phyloP scores from a whole-genome alignment of 2,797 vertebrate species.

The Hippocampus kuda region DNA sequence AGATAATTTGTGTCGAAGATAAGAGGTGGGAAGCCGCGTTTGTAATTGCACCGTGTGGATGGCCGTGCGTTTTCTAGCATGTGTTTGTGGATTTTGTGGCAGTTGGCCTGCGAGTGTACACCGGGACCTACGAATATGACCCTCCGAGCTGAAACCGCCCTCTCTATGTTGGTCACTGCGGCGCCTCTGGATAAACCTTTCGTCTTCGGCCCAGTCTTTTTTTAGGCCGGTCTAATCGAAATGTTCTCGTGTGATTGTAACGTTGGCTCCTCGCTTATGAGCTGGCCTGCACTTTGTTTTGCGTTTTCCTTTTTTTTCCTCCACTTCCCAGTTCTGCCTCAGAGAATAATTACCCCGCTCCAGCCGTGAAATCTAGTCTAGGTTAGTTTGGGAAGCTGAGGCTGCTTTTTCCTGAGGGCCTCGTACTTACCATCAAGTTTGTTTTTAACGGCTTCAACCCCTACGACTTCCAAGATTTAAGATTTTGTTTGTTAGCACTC shows the following conservation, averaged over 20 bases:
- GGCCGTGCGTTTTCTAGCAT: conserved; percentile 24
- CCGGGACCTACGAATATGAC: not conserved
- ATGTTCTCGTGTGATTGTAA: conserved; percentile 60
- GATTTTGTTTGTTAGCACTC: no score
- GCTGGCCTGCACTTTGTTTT: conserved; percentile 16
- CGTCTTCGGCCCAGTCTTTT: conserved; percentile 51
- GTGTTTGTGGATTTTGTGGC: conserved; percentile 32
- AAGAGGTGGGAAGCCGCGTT: conserved; percentile 12
- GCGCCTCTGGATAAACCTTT: conserved; percentile 47
- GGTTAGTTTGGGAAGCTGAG: conserved; percentile 11
- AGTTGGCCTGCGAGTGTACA: conserved; percentile 15
- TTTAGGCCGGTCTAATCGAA: conserved; percentile 54
- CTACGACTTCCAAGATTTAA: no score
- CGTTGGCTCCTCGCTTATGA: conserved; percentile 43
- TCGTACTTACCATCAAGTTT: no score
- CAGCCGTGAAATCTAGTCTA: conserved; percentile 13
- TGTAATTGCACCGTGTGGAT: conserved; percentile 5
- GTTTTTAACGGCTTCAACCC: no score
- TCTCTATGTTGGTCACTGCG: conserved; percentile 42
- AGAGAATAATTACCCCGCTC: not conserved
- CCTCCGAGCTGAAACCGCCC: conserved; percentile 24
- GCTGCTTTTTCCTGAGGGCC: not conserved
- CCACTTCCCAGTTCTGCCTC: conserved; percentile 6
- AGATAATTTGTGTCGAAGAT: conserved; percentile 18
- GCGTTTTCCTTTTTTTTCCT: conserved; percentile 16